Percentiles rank a stretch among this genome's conserved stretches.
Evolutionary conservation across 2,797 vertebrate species (phyloP).

Genomic region (Picus viridis): DNA sequence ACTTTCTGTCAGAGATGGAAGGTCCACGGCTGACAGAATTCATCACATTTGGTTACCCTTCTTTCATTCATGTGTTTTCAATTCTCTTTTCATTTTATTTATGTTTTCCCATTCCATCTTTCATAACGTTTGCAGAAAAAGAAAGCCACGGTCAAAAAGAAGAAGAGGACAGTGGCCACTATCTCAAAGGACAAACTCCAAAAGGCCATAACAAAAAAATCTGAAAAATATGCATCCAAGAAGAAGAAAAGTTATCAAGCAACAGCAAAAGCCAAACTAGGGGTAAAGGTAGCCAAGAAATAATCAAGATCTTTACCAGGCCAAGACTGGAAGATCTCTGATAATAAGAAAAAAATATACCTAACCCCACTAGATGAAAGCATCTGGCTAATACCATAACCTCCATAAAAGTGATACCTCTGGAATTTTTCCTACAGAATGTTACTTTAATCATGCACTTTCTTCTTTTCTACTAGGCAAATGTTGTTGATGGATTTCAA

Average conservation of each 20-base stretch:
- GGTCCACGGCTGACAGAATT: neutral
- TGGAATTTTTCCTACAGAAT: slow-evolving; percentile 9
- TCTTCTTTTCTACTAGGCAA: slow-evolving; percentile 86
- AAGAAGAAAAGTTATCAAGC: slow-evolving; percentile 93
- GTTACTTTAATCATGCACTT: slow-evolving; percentile 16
- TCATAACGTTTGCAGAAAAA: slow-evolving; percentile 90
- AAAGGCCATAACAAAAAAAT: slow-evolving; percentile 89
- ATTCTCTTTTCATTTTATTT: slow-evolving; percentile 75
- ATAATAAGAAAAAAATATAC: slow-evolving; percentile 82
- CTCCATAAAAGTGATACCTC: slow-evolving; percentile 60
- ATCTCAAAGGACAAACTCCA: slow-evolving; percentile 89
- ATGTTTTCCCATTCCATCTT: slow-evolving; percentile 88
- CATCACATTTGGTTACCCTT: slow-evolving; percentile 9
- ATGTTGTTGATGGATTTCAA: slow-evolving; percentile 87
- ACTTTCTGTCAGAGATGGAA: slow-evolving; percentile 64
- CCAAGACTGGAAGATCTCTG: slow-evolving; percentile 90
- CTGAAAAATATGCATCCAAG: slow-evolving; percentile 89
- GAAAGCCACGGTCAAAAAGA: slow-evolving; percentile 93
- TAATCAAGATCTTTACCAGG: slow-evolving; percentile 92
- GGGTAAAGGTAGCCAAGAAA: slow-evolving; percentile 88
- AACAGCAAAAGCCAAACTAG: slow-evolving; percentile 88
- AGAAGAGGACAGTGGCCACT: slow-evolving; percentile 91
- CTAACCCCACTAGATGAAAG: slow-evolving; percentile 85
- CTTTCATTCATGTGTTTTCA: slow-evolving; percentile 76
- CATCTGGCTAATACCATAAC: slow-evolving; percentile 79